Conservation (phyloP, 2,888 invertebrate genomes). For the Peribatodes rhomboidaria region DNA sequence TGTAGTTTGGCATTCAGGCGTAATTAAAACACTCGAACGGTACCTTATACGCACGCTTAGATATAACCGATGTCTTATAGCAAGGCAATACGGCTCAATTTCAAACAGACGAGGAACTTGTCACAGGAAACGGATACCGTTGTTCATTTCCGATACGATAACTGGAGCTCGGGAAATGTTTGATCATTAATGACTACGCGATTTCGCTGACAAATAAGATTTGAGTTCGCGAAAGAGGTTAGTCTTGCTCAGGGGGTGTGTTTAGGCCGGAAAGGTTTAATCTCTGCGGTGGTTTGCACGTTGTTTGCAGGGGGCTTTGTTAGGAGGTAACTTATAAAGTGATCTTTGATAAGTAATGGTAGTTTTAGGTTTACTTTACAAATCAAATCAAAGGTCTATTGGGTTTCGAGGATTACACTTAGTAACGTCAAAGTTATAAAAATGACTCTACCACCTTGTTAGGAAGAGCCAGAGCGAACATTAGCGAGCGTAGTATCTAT, state of each 20-base stretch:
- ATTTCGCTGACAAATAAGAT: conserved; percentile 32
- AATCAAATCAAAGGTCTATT: too few species aligned
- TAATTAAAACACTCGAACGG: conserved; percentile 36
- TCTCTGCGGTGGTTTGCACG: background rate
- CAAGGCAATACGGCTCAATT: conserved; percentile 25
- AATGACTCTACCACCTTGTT: too few species aligned
- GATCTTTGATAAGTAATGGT: too few species aligned
- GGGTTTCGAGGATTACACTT: too few species aligned
- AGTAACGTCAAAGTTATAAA: too few species aligned
- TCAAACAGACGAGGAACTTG: conserved; percentile 24
- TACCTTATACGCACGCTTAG: background rate
- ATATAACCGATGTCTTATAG: conserved; percentile 14
- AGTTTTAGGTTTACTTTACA: too few species aligned
- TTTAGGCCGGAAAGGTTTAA: background rate
- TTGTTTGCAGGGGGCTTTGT: background rate
- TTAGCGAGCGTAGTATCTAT: too few species aligned
- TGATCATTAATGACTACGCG: conserved; percentile 32
- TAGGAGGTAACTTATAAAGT: background rate
- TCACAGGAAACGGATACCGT: conserved; percentile 32
- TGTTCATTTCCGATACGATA: conserved; percentile 39
- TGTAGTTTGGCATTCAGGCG: conserved; percentile 42
- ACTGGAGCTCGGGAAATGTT: conserved; percentile 31
- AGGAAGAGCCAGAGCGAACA: too few species aligned
- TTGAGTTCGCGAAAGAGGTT: conserved; percentile 2
- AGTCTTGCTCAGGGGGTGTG: background rate